phyloP scores from a whole-genome alignment of 2,888 invertebrate genomes.

The Epistrophe grossulariae region DNA sequence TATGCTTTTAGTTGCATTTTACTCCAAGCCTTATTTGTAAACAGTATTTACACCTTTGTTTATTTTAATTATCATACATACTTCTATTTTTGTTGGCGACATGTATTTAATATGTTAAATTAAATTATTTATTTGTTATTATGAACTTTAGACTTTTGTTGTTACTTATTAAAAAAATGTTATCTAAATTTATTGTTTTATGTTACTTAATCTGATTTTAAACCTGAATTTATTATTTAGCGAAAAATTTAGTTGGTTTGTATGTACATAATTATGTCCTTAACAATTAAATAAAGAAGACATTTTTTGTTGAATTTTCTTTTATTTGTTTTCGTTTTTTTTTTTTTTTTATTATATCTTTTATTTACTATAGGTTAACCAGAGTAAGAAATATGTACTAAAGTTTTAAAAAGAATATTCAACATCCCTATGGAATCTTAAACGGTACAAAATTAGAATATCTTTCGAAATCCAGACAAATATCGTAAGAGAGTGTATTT shows the following conservation, averaged over 20 bases:
- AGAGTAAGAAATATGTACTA: neutral
- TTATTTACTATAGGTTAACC: neutral
- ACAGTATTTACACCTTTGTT: neutral
- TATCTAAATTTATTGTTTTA: constrained; percentile 11
- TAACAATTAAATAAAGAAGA: constrained; percentile 8
- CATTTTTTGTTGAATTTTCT: constrained; percentile 4
- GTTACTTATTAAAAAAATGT: constrained; percentile 41
- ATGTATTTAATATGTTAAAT: constrained; percentile 3
- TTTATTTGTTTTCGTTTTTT: neutral
- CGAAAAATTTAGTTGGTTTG: neutral
- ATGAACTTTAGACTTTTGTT: constrained; percentile 56
- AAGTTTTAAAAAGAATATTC: no score
- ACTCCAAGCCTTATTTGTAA: neutral
- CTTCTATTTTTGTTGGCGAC: neutral
- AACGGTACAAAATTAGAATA: neutral
- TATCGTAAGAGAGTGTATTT: neutral
- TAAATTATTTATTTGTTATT: constrained; percentile 50
- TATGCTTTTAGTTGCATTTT: neutral
- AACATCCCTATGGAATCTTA: neutral
- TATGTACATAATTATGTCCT: neutral
- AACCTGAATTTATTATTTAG: neutral
- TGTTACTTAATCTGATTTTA: neutral
- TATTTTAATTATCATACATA: constrained; percentile 1
- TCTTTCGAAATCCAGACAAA: no score
- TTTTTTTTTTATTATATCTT: neutral